These are phyloP conservation scores for Oscheius sp. DNA, from an alignment of 2,888 invertebrate genomes.

Conservation along the genomic window DNA sequence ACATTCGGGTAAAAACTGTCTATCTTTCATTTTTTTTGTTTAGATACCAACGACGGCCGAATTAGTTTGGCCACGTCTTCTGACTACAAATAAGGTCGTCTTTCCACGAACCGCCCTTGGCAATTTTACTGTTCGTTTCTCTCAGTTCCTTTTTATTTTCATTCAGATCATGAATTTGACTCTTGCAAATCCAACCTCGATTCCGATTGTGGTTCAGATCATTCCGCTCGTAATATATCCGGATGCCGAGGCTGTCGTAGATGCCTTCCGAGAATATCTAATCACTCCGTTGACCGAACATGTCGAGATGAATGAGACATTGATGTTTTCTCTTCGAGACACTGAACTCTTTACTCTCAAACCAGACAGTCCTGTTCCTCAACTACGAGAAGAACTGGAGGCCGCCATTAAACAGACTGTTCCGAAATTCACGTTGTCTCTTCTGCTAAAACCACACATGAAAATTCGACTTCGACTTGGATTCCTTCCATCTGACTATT, in stretches of 20 bases:
- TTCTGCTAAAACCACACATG: slow-evolving; percentile 77
- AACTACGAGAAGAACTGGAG: slow-evolving; percentile 72
- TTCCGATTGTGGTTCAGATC: slow-evolving; percentile 79
- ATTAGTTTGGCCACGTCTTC: slow-evolving; percentile 78
- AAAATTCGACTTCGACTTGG: slow-evolving; percentile 72
- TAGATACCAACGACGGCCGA: slow-evolving; percentile 78
- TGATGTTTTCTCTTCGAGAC: slow-evolving; percentile 72
- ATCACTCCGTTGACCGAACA: slow-evolving; percentile 42
- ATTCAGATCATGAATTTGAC: slow-evolving; percentile 76
- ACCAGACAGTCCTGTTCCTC: slow-evolving; percentile 70
- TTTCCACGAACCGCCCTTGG: slow-evolving; percentile 83
- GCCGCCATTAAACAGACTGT: slow-evolving; percentile 43
- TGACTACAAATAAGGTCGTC: slow-evolving; percentile 73
- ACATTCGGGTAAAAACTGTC: slow-evolving; percentile 72
- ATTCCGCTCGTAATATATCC: slow-evolving; percentile 79
- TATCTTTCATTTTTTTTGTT: not conserved
- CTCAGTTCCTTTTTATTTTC: not conserved
- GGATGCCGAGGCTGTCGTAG: slow-evolving; percentile 75
- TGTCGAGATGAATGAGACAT: slow-evolving; percentile 72
- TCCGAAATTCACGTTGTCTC: slow-evolving; percentile 73
- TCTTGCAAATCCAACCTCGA: slow-evolving; percentile 80
- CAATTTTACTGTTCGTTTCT: slow-evolving; percentile 75
- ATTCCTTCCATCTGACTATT: slow-evolving; percentile 74
- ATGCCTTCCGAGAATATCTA: slow-evolving; percentile 68
- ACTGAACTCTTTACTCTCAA: slow-evolving; percentile 69